Percentiles rank a stretch among this genome's conserved stretches.
Evolutionary conservation across 1,140 invertebrate species (phyloP).

Genomic region (Wiebesia pumilae): DNA sequence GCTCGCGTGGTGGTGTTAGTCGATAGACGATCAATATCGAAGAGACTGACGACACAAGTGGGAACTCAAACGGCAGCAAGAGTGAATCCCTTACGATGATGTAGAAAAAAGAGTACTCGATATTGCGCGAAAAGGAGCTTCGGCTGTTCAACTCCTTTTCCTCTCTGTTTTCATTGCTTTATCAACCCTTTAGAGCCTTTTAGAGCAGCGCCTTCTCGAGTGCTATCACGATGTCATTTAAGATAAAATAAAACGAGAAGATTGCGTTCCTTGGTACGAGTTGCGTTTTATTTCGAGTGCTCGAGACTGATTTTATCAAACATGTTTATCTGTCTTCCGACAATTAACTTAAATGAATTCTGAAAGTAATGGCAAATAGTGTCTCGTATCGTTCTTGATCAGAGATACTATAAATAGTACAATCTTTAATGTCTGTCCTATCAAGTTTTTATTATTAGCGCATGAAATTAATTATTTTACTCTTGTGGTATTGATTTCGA

Average conservation of each 20-base stretch:
- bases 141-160: no score
- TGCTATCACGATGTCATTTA: background rate
- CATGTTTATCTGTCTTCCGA: no score
- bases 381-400: background rate
- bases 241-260: background rate
- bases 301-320: no score
- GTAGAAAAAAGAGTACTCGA: background rate
- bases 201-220: background rate
- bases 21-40: constrained; percentile 17
- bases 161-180: no score
- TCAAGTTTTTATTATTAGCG: background rate
- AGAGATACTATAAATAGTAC: no score
- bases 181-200: background rate
- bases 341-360: background rate
- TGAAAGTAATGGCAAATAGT: background rate
- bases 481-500: background rate
- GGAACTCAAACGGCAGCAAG: background rate
- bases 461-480: background rate
- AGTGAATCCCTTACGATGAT: background rate
- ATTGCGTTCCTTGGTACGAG: background rate
- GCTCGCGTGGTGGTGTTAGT: background rate
- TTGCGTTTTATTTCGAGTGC: background rate
- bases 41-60: background rate
- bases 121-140: background rate
- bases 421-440: background rate